Percentiles rank a stretch among this genome's conserved stretches.
Evolutionary conservation across 2,113 vertebrate species (phyloP).

Genomic region (Rhynchomys soricoides): DNA sequence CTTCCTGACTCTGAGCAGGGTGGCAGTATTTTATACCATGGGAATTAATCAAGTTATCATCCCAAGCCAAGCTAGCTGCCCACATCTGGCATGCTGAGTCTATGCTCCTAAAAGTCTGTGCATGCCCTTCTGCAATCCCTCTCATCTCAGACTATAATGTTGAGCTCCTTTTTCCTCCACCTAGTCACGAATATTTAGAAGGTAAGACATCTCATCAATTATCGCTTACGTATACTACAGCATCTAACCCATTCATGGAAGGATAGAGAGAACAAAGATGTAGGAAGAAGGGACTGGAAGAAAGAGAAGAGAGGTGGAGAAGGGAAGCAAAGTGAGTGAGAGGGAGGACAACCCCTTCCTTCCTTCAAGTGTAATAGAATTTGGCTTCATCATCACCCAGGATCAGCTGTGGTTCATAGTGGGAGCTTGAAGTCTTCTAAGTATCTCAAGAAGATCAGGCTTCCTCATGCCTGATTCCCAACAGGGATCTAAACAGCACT

Average conservation of each 20-base stretch:
- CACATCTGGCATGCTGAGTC: background rate
- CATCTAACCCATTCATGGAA: background rate
- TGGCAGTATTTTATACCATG: background rate
- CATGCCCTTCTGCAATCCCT: background rate
- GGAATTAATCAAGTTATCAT: background rate
- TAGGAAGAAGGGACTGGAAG: background rate
- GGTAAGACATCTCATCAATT: background rate
- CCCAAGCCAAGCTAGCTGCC: background rate
- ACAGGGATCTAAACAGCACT: conserved; percentile 13
- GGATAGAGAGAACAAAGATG: background rate
- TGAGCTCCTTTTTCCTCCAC: background rate
- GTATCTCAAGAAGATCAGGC: background rate
- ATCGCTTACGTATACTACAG: background rate
- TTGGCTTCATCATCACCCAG: background rate
- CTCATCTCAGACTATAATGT: background rate
- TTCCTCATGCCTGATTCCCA: background rate
- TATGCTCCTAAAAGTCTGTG: background rate
- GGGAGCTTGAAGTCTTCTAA: background rate
- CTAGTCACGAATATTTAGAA: background rate
- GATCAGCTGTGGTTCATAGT: background rate
- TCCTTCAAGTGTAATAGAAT: background rate
- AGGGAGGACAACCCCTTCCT: background rate
- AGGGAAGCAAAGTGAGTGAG: accelerated
- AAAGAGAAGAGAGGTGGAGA: no score
- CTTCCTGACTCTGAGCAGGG: background rate